Percentiles rank a stretch among this genome's conserved stretches.
Evolutionary conservation across 2,797 vertebrate species (phyloP).

Genomic region (Moxostoma hubbsi): DNA sequence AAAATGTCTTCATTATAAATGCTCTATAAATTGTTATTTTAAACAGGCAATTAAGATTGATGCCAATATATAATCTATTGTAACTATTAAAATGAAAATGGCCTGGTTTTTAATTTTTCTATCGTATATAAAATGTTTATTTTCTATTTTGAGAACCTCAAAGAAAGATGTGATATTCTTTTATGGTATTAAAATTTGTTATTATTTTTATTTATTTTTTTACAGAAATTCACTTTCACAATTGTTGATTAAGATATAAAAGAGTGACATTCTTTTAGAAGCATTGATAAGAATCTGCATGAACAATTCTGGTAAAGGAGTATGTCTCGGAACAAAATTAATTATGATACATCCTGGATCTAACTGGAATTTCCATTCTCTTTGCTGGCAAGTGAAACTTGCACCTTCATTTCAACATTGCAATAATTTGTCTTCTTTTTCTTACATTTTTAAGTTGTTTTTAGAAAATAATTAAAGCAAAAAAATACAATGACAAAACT

Average conservation of each 20-base stretch:
- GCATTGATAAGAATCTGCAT: slow-evolving; percentile 35
- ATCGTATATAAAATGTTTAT: background rate
- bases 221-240: background rate
- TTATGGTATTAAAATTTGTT: too few relatives aligned
- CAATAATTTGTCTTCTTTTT: too few relatives aligned
- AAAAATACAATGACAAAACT: slow-evolving; percentile 3
- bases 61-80: background rate
- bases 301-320: slow-evolving; percentile 17
- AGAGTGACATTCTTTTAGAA: slow-evolving; percentile 23
- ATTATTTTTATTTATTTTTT: background rate
- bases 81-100: background rate
- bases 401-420: too few relatives aligned
- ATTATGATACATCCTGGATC: background rate
- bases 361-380: slow-evolving; percentile 5
- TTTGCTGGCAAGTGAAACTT: slow-evolving; percentile 1
- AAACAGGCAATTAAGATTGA: background rate
- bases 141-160: too few relatives aligned
- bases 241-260: slow-evolving; percentile 46
- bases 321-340: slow-evolving; percentile 39
- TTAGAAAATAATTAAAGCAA: background rate
- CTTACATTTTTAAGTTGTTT: background rate
- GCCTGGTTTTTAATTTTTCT: background rate
- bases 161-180: background rate
- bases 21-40: background rate
- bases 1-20: background rate